phyloP scores from a whole-genome alignment of 2,888 invertebrate genomes.

The Cataglyphis rosenhaueri region DNA sequence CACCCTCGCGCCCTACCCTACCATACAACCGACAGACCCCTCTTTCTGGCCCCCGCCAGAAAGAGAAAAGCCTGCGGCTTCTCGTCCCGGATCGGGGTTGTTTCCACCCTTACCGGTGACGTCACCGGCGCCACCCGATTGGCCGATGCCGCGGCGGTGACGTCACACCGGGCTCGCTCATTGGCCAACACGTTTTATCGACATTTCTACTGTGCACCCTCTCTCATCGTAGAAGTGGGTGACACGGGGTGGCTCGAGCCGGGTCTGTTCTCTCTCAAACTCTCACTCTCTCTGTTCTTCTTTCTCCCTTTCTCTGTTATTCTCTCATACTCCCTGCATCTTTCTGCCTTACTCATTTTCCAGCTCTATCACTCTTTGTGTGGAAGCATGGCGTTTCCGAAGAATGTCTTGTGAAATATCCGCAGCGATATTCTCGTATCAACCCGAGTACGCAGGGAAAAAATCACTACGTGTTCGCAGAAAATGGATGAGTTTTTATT shows the following conservation, averaged over 20 bases:
- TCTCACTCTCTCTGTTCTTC: conserved; percentile 21
- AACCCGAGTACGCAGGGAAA: conserved; percentile 12
- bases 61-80: conserved; percentile 81
- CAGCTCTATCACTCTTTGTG: conserved; percentile 44
- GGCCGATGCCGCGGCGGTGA: conserved; percentile 81
- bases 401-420: conserved; percentile 69
- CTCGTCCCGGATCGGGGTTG: conserved; percentile 74
- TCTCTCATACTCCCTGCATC: neutral
- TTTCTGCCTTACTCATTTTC: conserved; percentile 16
- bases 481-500: conserved; percentile 11
- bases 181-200: conserved; percentile 84
- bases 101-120: conserved; percentile 81
- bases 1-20: conserved; percentile 58
- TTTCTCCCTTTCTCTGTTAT: conserved; percentile 16
- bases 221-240: conserved; percentile 52
- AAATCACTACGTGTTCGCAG: neutral
- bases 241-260: conserved; percentile 51
- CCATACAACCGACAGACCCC: conserved; percentile 61
- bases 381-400: conserved; percentile 75
- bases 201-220: conserved; percentile 80
- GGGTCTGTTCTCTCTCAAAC: conserved; percentile 32
- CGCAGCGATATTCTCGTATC: conserved; percentile 55
- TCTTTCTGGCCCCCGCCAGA: conserved; percentile 66
- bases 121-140: conserved; percentile 81
- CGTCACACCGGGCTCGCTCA: conserved; percentile 82